Evolutionary conservation across 2,797 vertebrate genomes (phyloP), one percentile per base, ranked within the genome.

Genomic region (Percopsis omiscomaycus): DNA sequence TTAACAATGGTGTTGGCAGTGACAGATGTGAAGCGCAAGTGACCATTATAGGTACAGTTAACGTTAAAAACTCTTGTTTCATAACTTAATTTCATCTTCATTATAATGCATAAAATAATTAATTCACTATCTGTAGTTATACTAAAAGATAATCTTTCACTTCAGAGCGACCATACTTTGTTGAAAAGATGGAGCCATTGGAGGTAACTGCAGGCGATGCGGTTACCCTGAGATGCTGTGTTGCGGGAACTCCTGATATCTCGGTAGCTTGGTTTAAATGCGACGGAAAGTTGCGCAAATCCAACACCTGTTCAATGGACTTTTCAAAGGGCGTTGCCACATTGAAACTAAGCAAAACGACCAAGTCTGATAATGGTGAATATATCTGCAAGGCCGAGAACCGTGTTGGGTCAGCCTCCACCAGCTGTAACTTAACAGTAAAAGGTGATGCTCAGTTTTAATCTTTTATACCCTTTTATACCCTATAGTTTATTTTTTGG

Each of bases 221-320:
- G 0, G 88, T 95, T 68, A 94, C 92, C 54, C 82, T 98, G 76
- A 93, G 92, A 73, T 96, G 95, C 71, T 83, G 68, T 1, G 70
- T 99, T 77, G 89, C 86, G 56, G 97, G 97, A 81, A 97, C 95
- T 59, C 95, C 95, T 78, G 95, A 97, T 86, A 96, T 98, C 71
- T 93, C 90, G 15, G 92, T 98, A 48, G 85, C 93, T 79, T 99
- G 97, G 97, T 98, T 96, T 83, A 98, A 96, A 92, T 94, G 90
- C 37, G 95, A 95, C 4, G 94, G 93, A 60, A 96, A 95, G 82
- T 88, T 98, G 71, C 91, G 94, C 57, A 91, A 92, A 54, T 96
- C 94, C 75, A 90, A 92, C 27, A 93, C 90, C 59, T 96, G 94
- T 71, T 95, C 91, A 77, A 93, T 96, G 81, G 96, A 96, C 69